Evolutionary conservation across 2,888 invertebrate genomes (phyloP).

Genomic region (Epistrophe eligans): DNA sequence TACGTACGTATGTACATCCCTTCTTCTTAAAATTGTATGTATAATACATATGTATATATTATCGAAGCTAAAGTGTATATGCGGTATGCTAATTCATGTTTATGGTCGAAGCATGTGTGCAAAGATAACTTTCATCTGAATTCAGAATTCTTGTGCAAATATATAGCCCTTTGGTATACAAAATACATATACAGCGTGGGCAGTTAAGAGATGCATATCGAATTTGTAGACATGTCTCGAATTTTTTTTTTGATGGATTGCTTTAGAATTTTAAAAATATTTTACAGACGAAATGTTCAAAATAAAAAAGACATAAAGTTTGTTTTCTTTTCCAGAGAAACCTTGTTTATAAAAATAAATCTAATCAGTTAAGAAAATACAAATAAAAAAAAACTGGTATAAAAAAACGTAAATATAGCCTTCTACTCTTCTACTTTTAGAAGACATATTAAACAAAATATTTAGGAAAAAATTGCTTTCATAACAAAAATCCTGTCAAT

Average conservation of each 20-base stretch:
- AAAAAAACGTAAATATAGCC: too few relatives aligned
- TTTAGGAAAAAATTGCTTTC: too few relatives aligned
- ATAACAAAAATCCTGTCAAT: too few relatives aligned
- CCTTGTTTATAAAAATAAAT: too few relatives aligned
- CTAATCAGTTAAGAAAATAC: too few relatives aligned
- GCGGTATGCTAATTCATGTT: conserved; percentile 39
- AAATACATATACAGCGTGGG: not conserved
- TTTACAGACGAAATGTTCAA: conserved; percentile 8
- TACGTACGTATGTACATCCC: not conserved
- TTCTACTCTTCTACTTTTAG: too few relatives aligned
- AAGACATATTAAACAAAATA: too few relatives aligned
- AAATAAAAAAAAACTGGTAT: too few relatives aligned
- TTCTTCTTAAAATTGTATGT: not conserved
- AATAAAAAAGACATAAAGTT: too few relatives aligned
- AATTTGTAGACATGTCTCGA: not conserved
- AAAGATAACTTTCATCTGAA: conserved; percentile 12
- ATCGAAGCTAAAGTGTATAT: not conserved
- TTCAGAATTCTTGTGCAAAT: not conserved
- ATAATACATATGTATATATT: not conserved
- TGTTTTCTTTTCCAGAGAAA: too few relatives aligned
- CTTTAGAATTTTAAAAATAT: not conserved
- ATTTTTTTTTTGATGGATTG: conserved; percentile 46
- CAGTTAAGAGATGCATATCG: not conserved
- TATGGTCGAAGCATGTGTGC: conserved; percentile 40
- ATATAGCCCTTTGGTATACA: not conserved